A percentile compares a stretch with the other conserved stretches of the same genome.
Conservation (phyloP, 1,140 invertebrate genomes). For the Plectrocnemia conspersa region DNA sequence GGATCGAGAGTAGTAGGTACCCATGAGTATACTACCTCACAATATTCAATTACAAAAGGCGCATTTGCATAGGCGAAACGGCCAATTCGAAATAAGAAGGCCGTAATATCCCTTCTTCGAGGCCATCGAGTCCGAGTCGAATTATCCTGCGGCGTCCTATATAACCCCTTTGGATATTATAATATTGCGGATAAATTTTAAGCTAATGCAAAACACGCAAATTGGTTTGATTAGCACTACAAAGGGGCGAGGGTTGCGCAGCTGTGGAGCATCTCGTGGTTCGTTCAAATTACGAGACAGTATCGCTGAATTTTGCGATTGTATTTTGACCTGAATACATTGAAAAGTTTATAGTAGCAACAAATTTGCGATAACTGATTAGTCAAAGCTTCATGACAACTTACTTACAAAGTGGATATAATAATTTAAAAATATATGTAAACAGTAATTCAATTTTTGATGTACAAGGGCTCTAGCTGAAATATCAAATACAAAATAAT, state of each 20-base stretch:
- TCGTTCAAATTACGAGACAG: too few relatives aligned
- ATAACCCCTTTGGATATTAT: background rate
- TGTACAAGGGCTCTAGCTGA: too few relatives aligned
- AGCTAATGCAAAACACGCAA: conserved; percentile 20
- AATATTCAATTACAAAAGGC: conserved; percentile 19
- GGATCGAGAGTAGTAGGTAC: background rate
- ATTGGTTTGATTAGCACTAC: conserved; percentile 23
- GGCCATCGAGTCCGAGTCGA: conserved; percentile 15
- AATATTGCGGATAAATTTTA: conserved; percentile 18
- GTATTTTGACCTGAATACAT: too few relatives aligned
- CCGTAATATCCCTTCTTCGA: background rate
- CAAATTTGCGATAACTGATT: too few relatives aligned
- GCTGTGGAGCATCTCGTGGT: too few relatives aligned
- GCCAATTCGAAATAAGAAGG: conserved; percentile 20
- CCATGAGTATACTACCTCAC: background rate
- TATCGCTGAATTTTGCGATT: too few relatives aligned
- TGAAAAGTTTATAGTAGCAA: too few relatives aligned
- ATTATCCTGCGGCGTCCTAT: conserved; percentile 1
- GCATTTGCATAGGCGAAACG: conserved; percentile 17
- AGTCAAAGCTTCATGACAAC: too few relatives aligned
- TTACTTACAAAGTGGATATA: too few relatives aligned
- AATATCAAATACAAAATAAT: too few relatives aligned
- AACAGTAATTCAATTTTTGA: too few relatives aligned
- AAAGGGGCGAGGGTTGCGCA: background rate
- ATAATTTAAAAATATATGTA: too few relatives aligned